phyloP scores from a whole-genome alignment of 1,140 invertebrate species.

The Drosophila chauvacae region DNA sequence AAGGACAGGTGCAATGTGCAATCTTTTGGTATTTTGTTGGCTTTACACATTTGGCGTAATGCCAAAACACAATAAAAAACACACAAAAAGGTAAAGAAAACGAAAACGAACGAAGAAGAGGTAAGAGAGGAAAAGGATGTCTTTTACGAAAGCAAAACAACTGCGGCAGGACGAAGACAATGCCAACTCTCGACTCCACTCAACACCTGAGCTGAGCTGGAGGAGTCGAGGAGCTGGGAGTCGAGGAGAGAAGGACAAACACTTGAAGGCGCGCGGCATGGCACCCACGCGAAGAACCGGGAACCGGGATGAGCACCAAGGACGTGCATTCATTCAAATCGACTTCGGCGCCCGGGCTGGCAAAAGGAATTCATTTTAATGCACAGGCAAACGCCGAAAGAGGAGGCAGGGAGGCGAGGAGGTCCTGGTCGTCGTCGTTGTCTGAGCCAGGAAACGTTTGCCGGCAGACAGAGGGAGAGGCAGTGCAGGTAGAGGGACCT shows the following conservation, averaged over 20 bases:
- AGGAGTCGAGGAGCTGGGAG: constrained; percentile 4
- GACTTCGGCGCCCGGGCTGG: constrained; percentile 31
- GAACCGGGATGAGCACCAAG: constrained; percentile 33
- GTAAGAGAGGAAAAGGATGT: constrained; percentile 4
- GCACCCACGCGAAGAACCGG: constrained; percentile 6
- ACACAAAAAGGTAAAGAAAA: background rate
- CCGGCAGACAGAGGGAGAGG: constrained; percentile 16
- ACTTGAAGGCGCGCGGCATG: constrained; percentile 63
- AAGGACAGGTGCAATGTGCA: constrained; percentile 80
- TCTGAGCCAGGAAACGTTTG: constrained; percentile 62
- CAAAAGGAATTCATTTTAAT: constrained; percentile 80
- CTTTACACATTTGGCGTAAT: constrained; percentile 82
- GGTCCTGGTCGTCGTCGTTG: constrained; percentile 7
- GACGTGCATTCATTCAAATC: constrained; percentile 80
- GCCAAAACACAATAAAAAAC: constrained; percentile 61
- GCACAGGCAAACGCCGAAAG: constrained; percentile 41
- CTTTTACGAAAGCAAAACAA: constrained; percentile 56
- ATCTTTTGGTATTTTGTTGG: constrained; percentile 83
- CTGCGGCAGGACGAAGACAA: constrained; percentile 58
- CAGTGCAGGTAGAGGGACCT: background rate
- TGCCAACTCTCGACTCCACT: constrained; percentile 67
- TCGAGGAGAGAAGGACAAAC: constrained; percentile 63
- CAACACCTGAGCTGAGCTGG: constrained; percentile 64
- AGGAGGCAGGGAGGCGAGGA: background rate
- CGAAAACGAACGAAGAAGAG: background rate